Conservation (phyloP, 2,797 vertebrate genomes). For the Lindbergichthys nudifrons region DNA sequence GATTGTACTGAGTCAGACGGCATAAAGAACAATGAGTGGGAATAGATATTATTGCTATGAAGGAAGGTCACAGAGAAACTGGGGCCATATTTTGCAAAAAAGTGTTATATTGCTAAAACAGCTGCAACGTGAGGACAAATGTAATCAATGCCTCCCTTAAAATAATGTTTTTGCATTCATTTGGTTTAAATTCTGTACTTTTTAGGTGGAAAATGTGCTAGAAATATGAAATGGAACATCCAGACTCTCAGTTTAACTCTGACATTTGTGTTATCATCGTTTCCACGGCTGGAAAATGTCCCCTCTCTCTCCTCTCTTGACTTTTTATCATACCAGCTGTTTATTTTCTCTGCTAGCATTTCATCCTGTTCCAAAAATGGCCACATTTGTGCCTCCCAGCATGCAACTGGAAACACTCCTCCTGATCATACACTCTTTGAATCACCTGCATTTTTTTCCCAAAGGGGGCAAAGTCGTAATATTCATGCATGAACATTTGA, state of each 20-base stretch:
- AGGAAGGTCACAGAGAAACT: too few species aligned
- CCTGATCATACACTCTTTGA: background rate
- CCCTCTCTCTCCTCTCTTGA: background rate
- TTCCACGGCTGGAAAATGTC: slow-evolving; percentile 16
- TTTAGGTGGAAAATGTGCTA: background rate
- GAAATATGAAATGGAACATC: background rate
- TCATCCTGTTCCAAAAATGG: background rate
- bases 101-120: too few species aligned
- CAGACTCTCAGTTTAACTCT: background rate
- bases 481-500: slow-evolving; percentile 3
- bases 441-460: slow-evolving; percentile 9
- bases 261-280: background rate
- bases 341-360: slow-evolving; percentile 14
- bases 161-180: background rate
- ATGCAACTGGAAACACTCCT: slow-evolving; percentile 18
- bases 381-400: slow-evolving; percentile 26
- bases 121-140: too few species aligned
- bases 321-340: slow-evolving; percentile 18
- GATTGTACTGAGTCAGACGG: background rate
- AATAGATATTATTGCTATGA: too few species aligned
- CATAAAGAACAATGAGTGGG: background rate
- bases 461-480: background rate
- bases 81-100: too few species aligned
- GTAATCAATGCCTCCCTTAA: too few species aligned
- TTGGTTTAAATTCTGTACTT: too few species aligned